phyloP scores from a whole-genome alignment of 2,888 invertebrate species.

The Elmis aenea region DNA sequence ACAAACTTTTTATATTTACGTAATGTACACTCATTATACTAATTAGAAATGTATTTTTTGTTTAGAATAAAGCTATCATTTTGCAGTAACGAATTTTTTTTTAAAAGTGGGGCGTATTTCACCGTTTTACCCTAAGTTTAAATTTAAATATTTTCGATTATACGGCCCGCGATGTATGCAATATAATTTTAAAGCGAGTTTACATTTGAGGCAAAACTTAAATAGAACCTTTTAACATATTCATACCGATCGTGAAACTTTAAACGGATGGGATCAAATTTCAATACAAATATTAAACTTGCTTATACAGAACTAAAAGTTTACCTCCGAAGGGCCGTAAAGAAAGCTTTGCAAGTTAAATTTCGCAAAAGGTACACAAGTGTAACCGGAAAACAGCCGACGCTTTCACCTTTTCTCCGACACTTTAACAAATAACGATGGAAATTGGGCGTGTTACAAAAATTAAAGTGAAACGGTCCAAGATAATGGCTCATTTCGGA shows the following conservation, averaged over 20 bases:
- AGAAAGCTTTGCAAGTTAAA: slow-evolving; percentile 16
- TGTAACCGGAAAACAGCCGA: slow-evolving; percentile 5
- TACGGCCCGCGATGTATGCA: too few species aligned
- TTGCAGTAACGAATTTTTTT: too few species aligned
- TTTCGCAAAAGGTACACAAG: slow-evolving; percentile 16
- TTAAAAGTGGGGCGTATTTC: too few species aligned
- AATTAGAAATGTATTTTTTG: too few species aligned
- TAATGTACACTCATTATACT: too few species aligned
- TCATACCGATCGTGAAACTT: slow-evolving; percentile 29
- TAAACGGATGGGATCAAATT: slow-evolving; percentile 30
- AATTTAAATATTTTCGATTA: too few species aligned
- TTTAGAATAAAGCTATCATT: too few species aligned
- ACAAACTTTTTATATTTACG: too few species aligned
- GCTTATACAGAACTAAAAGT: slow-evolving; percentile 25
- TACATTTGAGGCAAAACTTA: slow-evolving; percentile 20
- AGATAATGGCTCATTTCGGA: too few species aligned
- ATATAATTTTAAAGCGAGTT: slow-evolving; percentile 8
- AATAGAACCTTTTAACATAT: slow-evolving; percentile 30
- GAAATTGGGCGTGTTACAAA: too few species aligned
- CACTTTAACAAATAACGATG: slow-evolving; percentile 12
- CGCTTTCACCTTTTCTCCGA: slow-evolving; percentile 8
- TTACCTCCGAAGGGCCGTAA: slow-evolving; percentile 14
- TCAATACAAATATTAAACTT: slow-evolving; percentile 32
- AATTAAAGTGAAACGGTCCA: too few species aligned
- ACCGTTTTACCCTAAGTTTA: too few species aligned